phyloP scores from a whole-genome alignment of 1,140 invertebrate species.

The Batillaria attramentaria region DNA sequence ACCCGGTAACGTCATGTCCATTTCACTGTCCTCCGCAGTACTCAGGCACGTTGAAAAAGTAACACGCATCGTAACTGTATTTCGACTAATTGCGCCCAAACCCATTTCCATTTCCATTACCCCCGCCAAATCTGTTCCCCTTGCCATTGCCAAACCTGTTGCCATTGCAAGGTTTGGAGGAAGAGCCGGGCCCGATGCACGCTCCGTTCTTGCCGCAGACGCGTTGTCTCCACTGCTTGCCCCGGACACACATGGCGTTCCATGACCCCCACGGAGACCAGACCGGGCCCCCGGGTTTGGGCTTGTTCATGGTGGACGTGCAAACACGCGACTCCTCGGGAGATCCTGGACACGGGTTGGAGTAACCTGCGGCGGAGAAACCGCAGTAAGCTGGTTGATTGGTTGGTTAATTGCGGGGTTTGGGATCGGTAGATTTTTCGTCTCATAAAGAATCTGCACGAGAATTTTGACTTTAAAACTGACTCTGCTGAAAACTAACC shows the following conservation, averaged over 20 bases:
- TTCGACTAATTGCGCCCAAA: neutral
- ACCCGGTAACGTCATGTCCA: too few species aligned
- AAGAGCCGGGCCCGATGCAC: neutral
- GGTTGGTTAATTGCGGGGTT: too few species aligned
- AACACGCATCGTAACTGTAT: neutral
- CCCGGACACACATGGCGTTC: neutral
- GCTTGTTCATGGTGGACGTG: neutral
- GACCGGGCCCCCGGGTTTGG: neutral
- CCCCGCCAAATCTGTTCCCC: too few species aligned
- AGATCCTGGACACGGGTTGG: slow-evolving; percentile 1
- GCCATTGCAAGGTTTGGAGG: neutral
- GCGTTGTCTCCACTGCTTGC: slow-evolving; percentile 5
- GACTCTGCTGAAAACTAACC: too few species aligned
- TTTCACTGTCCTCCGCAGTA: neutral
- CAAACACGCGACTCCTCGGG: neutral
- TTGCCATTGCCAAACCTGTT: neutral
- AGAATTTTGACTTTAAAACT: too few species aligned
- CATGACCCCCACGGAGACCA: slow-evolving; percentile 12
- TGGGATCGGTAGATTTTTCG: too few species aligned
- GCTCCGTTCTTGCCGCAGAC: neutral
- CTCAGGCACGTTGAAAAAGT: neutral
- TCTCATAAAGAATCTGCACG: too few species aligned
- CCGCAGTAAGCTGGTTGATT: too few species aligned
- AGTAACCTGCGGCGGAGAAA: neutral
- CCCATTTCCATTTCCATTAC: too few species aligned